These are phyloP conservation scores for Drosophila ironensis DNA, from an alignment of 1,140 invertebrate species.

Conservation along the genomic window DNA sequence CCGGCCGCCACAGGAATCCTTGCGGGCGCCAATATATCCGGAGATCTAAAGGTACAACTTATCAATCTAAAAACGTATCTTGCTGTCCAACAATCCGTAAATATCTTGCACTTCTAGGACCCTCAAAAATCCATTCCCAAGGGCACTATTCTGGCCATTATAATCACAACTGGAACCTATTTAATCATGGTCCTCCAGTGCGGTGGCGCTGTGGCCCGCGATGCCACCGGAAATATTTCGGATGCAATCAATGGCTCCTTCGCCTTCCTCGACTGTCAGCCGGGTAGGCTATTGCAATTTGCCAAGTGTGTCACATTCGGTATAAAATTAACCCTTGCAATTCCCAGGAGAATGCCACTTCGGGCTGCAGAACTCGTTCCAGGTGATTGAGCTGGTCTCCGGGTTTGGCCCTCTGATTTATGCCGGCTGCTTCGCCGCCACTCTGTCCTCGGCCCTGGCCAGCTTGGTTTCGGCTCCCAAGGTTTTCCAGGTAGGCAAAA, in stretches of 20 bases:
- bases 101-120: conserved; percentile 85
- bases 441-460: conserved; percentile 96
- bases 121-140: conserved; percentile 94
- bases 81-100: background rate
- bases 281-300: conserved; percentile 33
- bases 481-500: conserved; percentile 88
- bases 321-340: background rate
- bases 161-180: conserved; percentile 92
- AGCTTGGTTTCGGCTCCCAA: conserved; percentile 97
- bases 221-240: conserved; percentile 87
- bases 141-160: conserved; percentile 94
- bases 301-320: too few relatives aligned
- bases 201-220: conserved; percentile 88
- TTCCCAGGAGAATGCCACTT: conserved; percentile 84
- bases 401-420: conserved; percentile 96
- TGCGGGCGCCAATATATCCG: conserved; percentile 96
- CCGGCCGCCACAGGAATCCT: conserved; percentile 98
- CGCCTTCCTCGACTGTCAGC: conserved; percentile 82
- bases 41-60: conserved; percentile 90
- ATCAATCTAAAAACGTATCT: background rate
- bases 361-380: conserved; percentile 87
- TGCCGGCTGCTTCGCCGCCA: conserved; percentile 97
- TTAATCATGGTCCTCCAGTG: conserved; percentile 90
- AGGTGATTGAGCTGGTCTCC: conserved; percentile 96
- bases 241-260: conserved; percentile 83